phyloP scores from a whole-genome alignment of 1,140 invertebrate species.

The Gryllus bimaculatus region DNA sequence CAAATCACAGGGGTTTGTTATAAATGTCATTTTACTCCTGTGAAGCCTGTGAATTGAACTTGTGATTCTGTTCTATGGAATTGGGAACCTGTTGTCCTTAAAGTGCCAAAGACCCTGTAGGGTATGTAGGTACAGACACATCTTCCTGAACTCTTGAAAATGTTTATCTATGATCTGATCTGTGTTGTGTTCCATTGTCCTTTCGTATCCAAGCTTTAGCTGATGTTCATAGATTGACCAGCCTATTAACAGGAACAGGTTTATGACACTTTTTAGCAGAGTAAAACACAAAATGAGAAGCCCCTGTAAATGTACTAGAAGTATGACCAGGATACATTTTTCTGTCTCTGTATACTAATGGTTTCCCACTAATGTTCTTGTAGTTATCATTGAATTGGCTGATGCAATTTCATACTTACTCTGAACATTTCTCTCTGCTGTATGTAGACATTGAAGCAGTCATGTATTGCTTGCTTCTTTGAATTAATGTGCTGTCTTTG shows the following conservation, averaged over 20 bases:
- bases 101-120: neutral
- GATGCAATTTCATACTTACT: neutral
- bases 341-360: neutral
- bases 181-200: neutral
- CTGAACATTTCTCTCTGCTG: neutral
- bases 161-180: neutral
- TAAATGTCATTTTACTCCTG: neutral
- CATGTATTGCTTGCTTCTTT: neutral
- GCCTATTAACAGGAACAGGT: neutral
- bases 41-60: neutral
- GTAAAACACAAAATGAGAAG: neutral
- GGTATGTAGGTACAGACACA: neutral
- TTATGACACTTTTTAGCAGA: neutral
- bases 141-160: neutral
- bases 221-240: neutral
- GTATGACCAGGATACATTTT: neutral
- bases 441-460: neutral
- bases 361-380: neutral
- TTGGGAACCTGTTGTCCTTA: neutral
- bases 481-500: constrained; percentile 4
- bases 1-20: neutral
- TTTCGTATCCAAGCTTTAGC: neutral
- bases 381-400: neutral
- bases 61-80: neutral
- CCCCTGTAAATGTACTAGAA: neutral